Percentiles rank a stretch among this genome's conserved stretches.
These are phyloP conservation scores for Heliothis peltigera DNA, from an alignment of 2,888 invertebrate species.

Conservation along the genomic window DNA sequence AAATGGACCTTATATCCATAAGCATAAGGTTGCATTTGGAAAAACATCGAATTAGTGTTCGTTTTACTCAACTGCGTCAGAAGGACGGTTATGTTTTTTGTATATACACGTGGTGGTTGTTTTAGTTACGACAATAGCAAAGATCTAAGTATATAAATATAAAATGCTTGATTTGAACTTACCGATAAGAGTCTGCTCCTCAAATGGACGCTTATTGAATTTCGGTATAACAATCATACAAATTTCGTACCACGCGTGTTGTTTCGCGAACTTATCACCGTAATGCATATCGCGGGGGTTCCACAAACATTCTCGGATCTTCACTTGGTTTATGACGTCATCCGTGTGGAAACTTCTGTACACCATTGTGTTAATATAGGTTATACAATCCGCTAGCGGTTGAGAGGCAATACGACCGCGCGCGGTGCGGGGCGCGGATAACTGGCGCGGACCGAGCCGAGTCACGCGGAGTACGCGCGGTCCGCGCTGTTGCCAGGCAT, in stretches of 20 bases:
- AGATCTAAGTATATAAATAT: no score
- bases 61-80: no score
- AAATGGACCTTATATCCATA: no score
- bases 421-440: slow-evolving; percentile 34
- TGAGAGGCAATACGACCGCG: slow-evolving; percentile 9
- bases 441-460: slow-evolving; percentile 4
- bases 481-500: slow-evolving; percentile 31
- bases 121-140: no score
- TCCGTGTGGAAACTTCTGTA: slow-evolving; percentile 16
- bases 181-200: slow-evolving; percentile 13
- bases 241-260: slow-evolving; percentile 32
- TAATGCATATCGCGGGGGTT: slow-evolving; percentile 15
- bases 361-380: not conserved
- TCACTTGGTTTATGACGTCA: slow-evolving; percentile 33
- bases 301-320: slow-evolving; percentile 33
- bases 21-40: no score
- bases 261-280: slow-evolving; percentile 19
- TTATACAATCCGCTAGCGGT: slow-evolving; percentile 12
- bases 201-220: not conserved
- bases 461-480: slow-evolving; percentile 15
- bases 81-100: no score
- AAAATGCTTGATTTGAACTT: slow-evolving; percentile 13
- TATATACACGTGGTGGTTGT: no score
- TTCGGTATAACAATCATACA: slow-evolving; percentile 11
- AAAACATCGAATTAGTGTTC: no score